phyloP scores from a whole-genome alignment of 2,113 vertebrate genomes.

The Varanus salvator region DNA sequence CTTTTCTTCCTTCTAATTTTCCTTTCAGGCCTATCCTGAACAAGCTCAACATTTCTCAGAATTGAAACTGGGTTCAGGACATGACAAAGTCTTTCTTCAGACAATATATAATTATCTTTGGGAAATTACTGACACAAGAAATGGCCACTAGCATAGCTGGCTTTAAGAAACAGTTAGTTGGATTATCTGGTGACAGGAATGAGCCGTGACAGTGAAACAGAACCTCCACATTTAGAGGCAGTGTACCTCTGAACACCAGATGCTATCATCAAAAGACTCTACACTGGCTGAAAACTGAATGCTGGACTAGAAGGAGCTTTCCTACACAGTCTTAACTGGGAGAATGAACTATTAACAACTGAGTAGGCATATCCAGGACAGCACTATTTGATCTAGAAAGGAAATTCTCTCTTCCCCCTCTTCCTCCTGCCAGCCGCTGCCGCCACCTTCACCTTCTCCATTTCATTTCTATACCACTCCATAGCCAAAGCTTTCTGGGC shows the following conservation, averaged over 20 bases:
- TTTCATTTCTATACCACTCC: no score
- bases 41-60: neutral
- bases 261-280: neutral
- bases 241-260: neutral
- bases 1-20: constrained; percentile 20
- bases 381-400: neutral
- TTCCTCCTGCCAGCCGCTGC: no score
- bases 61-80: neutral
- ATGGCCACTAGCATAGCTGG: neutral
- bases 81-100: constrained; percentile 1
- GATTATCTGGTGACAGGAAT: neutral
- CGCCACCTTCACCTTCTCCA: no score
- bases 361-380: neutral
- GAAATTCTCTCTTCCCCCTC: no score
- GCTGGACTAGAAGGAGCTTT: neutral
- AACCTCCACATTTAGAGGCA: neutral
- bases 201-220: neutral
- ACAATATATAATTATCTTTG: neutral
- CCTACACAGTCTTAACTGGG: no score
- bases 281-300: neutral
- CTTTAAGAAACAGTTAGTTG: neutral
- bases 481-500: no score
- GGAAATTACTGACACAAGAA: neutral
- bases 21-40: constrained; percentile 7
- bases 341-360: neutral